Evolutionary conservation across 1,140 invertebrate genomes (phyloP).

Genomic region (Triops longicaudatus): DNA sequence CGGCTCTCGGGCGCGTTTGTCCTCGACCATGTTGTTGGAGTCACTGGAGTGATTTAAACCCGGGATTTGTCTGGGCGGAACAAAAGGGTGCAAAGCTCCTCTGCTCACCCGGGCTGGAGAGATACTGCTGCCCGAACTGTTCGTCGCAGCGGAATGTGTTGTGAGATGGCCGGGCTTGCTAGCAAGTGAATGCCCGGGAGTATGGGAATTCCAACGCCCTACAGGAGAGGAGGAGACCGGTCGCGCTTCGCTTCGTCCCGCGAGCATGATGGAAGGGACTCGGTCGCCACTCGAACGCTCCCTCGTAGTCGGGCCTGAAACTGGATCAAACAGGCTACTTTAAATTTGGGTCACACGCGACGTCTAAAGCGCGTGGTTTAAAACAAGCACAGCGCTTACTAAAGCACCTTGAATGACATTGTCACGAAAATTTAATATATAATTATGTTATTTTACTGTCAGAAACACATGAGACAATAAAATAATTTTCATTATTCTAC

Average conservation of each 20-base stretch:
- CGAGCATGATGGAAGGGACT: background rate
- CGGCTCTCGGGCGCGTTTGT: conserved; percentile 1
- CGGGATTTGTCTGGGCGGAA: background rate
- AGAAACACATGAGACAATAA: too few relatives aligned
- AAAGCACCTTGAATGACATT: too few relatives aligned
- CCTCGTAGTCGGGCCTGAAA: background rate
- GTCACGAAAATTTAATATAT: too few relatives aligned
- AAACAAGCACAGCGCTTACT: too few relatives aligned
- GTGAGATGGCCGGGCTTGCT: background rate
- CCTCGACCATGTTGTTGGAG: conserved; percentile 24
- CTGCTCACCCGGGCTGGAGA: background rate
- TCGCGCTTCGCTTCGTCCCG: background rate
- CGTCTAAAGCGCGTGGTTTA: too few relatives aligned
- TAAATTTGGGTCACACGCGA: too few relatives aligned
- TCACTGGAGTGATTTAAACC: background rate
- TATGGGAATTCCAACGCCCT: background rate
- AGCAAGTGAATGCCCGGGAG: background rate
- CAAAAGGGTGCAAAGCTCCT: background rate
- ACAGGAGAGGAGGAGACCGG: background rate
- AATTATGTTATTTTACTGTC: too few relatives aligned
- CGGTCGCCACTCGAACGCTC: background rate
- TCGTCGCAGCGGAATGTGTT: background rate
- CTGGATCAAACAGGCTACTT: background rate
- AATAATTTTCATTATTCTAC: too few relatives aligned
- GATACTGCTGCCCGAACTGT: background rate